These are phyloP conservation scores for Apteryx owenii DNA, from an alignment of 2,113 vertebrate species.

Conservation along the genomic window DNA sequence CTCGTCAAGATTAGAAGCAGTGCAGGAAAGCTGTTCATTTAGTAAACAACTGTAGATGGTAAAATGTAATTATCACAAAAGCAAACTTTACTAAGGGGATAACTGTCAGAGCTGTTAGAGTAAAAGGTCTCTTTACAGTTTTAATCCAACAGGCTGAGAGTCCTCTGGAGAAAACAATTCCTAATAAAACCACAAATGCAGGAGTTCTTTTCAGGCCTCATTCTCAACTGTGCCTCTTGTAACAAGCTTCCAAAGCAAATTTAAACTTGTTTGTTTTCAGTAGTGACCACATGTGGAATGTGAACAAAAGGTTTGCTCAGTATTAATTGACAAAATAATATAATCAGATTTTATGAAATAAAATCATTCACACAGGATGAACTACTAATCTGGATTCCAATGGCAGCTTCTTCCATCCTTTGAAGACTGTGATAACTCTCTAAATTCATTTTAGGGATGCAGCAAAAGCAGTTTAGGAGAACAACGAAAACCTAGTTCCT, in stretches of 20 bases:
- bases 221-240: conserved; percentile 26
- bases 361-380: conserved; percentile 15
- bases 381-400: not conserved
- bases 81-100: conserved; percentile 76
- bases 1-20: conserved; percentile 67
- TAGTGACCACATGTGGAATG: conserved; percentile 28
- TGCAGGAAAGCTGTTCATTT: conserved; percentile 67
- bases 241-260: conserved; percentile 68
- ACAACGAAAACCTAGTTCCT: not conserved
- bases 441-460: not conserved
- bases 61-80: conserved; percentile 78
- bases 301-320: conserved; percentile 9
- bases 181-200: conserved; percentile 73
- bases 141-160: conserved; percentile 68
- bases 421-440: not conserved
- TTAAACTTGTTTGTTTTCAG: conserved; percentile 35
- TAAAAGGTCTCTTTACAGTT: conserved; percentile 77
- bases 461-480: not conserved
- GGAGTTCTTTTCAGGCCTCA: conserved; percentile 47
- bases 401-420: not conserved
- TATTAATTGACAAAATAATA: conserved; percentile 38
- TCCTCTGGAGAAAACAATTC: conserved; percentile 66
- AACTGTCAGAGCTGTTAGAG: conserved; percentile 67
- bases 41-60: conserved; percentile 69
- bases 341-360: conserved; percentile 42